Evolutionary conservation across 2,797 vertebrate genomes (phyloP), one percentile per base, ranked within the genome.

Genomic region (Holocentrus rufus): DNA sequence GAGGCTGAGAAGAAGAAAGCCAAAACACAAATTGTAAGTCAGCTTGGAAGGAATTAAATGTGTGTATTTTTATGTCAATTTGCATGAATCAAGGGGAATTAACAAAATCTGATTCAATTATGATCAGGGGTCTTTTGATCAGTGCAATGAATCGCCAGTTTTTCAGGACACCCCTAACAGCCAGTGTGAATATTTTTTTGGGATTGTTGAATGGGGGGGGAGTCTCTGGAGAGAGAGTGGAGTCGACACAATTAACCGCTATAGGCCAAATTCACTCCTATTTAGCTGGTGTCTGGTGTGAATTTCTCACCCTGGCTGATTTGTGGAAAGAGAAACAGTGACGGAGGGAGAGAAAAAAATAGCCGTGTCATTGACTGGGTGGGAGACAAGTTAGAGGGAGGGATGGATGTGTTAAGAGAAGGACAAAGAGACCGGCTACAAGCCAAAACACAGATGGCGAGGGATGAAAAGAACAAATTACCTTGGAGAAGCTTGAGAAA

Each of bases 1-100:
- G 97, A 99, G 85, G 95, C 95, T 0, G 97, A 99, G 92, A 97
- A 97, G 94, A 98, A 96, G 92, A 98, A 98, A 85, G 93, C 95
- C 94, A 98, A 98, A 94, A 99, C 97, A 23, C 95, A 97, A 88
- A 98, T 98, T 77, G 97, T 99, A 75, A 71, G 94, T 88, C 4
- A 20, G 47, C 47, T 10, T 27, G 52, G 52, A 4, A 11, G 52
- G 52, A 23, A 25, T 15, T 3, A 54, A 6, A 8, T 34, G 31
- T 34, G 31, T 34, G 31, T 34, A 8, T 5, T 34, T 34, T 34
- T 34, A 34, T 34, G 31, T 34, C 7, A 8, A 8, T 34, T 34
- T 34, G 5, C 31, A 34, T 34, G 5, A 34, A 34, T 34, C 5
- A 5, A 8, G 7, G 7, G 31, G 31, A 34, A 8, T 34, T 34